Evolutionary conservation across 2,113 vertebrate species (phyloP), one percentile per base, ranked within the genome.

Genomic region (Coturnix japonica): DNA sequence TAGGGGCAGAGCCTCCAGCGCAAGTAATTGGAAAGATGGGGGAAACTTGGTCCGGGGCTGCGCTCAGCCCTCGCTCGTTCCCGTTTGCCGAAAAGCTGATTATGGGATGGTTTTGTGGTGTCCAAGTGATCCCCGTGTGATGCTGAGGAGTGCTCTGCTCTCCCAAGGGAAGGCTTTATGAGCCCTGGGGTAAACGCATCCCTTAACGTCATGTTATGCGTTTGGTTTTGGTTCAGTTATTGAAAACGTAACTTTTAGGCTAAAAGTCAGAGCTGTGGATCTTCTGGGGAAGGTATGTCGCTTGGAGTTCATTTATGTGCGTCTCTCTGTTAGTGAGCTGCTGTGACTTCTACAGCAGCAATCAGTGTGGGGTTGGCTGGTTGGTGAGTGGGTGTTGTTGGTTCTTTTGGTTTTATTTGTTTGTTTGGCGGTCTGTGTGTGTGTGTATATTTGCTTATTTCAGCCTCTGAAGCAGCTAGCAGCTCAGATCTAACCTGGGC

Each of bases 21-120:
- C 8, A 33, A 47, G 35, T 11, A 5, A 33, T 1, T 41, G 60
- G 28, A 20, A 31, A 12, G 76, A 73, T 1, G 44, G 51, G 46
- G 13, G 23, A 30, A 43, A 3, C 43, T 70, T 31, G 22, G 21
- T 63, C 33, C 66, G 6, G 41, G 35, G 20, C 2, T 0, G 5
- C 49, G 13, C 11, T 13, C 9, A 13, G n/a, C 3, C 1, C 35
- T 53, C 13, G 15, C 3, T 4, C 28, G 3, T 33, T 70, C 64
- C 8, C 17, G 3, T 53, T 25, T 81, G 30, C 44, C 6, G 28
- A 33, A 43, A 76, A 31, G 0, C 14, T 39, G 22, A 65, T 75
- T 23, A 3, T 19, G 60, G 54, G 26, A 21, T 84, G 63, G 21
- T n/a, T 23, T 72, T 69, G 9, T 7, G 10, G 26, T 49, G 35